Percentiles rank a stretch among this genome's conserved stretches.
Evolutionary conservation across 2,113 vertebrate genomes (phyloP).

Genomic region (Myrmecobius fasciatus): DNA sequence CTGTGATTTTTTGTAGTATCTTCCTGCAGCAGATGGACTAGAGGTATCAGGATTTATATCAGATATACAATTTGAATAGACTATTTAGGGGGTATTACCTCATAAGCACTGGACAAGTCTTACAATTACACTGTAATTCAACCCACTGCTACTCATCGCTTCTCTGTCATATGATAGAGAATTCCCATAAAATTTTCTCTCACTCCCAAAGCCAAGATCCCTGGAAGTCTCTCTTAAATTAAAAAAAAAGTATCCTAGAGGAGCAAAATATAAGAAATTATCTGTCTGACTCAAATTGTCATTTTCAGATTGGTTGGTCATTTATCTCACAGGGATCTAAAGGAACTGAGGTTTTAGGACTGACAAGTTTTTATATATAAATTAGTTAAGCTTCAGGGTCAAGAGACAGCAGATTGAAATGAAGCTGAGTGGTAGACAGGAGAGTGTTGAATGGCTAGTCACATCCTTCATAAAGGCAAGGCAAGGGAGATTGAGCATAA

Average conservation of each 20-base stretch:
- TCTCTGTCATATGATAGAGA: background rate
- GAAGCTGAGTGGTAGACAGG: background rate
- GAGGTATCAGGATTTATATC: background rate
- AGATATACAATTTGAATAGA: background rate
- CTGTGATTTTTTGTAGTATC: too few relatives aligned
- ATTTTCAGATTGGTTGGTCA: background rate
- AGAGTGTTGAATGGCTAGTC: background rate
- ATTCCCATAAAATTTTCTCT: background rate
- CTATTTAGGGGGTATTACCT: background rate
- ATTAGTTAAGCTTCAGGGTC: background rate
- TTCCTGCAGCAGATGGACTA: too few relatives aligned
- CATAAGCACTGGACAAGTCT: background rate
- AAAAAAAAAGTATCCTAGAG: background rate
- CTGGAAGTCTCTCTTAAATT: background rate
- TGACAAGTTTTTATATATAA: background rate
- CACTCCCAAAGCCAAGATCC: background rate
- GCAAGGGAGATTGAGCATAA: background rate
- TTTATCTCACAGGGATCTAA: background rate
- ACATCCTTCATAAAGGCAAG: background rate
- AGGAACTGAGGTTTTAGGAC: background rate
- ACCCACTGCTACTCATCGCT: background rate
- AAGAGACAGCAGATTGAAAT: background rate
- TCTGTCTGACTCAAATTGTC: background rate
- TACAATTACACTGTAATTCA: background rate
- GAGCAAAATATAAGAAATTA: background rate